These are phyloP conservation scores for Barnardius zonarius DNA, from an alignment of 2,113 vertebrate species.

Conservation along the genomic window DNA sequence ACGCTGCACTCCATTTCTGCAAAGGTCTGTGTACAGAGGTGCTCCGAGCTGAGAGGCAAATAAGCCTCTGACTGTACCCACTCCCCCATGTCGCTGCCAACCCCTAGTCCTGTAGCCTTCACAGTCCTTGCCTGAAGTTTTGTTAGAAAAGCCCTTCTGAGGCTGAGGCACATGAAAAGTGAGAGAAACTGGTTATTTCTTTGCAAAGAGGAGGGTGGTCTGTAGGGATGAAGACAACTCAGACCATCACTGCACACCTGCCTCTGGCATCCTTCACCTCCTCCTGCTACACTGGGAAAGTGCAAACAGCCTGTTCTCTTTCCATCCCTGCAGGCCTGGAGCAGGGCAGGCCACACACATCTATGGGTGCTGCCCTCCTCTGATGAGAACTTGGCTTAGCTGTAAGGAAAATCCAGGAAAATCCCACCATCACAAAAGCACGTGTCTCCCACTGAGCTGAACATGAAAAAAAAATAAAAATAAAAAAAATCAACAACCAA, in stretches of 20 bases:
- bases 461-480: neutral
- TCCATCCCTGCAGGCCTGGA: neutral
- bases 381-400: neutral
- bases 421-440: neutral
- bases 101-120: neutral
- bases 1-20: neutral
- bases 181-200: neutral
- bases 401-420: neutral
- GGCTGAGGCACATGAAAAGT: neutral
- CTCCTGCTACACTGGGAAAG: accelerated
- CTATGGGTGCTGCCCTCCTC: neutral
- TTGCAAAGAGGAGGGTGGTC: neutral
- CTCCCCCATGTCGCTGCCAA: accelerated
- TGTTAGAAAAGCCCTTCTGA: neutral
- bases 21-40: neutral
- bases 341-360: neutral
- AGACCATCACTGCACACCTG: neutral
- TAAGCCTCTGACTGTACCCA: neutral
- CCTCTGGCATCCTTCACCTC: neutral
- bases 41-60: neutral
- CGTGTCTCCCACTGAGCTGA: neutral
- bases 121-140: accelerated
- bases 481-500: neutral
- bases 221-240: neutral
- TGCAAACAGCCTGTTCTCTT: neutral